phyloP scores from a whole-genome alignment of 2,888 invertebrate genomes.

The Maniola hyperantus region DNA sequence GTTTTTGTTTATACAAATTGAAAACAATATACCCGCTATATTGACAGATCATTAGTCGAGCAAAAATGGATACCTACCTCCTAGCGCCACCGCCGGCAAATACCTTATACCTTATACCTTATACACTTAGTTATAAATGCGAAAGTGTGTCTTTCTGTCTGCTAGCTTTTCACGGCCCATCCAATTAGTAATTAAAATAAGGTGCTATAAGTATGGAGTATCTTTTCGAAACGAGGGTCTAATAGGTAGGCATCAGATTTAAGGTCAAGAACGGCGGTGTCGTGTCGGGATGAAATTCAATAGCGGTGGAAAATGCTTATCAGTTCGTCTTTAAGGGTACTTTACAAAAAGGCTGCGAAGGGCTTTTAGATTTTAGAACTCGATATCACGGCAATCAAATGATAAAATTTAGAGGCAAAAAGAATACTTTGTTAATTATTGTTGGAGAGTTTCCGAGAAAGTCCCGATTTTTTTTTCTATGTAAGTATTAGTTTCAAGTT shows the following conservation, averaged over 20 bases:
- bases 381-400: constrained; percentile 27
- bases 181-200: not conserved
- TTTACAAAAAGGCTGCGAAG: constrained; percentile 29
- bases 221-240: constrained; percentile 7
- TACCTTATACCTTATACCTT: too few species aligned
- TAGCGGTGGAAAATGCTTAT: constrained; percentile 27
- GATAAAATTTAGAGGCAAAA: not conserved
- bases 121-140: too few species aligned
- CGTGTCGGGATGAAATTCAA: constrained; percentile 27
- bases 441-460: not conserved
- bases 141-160: too few species aligned
- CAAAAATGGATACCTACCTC: too few species aligned
- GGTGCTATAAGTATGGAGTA: not conserved
- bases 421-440: not conserved
- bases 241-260: constrained; percentile 14
- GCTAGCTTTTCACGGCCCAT: too few species aligned
- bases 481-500: too few species aligned
- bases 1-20: too few species aligned
- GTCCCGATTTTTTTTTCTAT: not conserved
- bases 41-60: too few species aligned
- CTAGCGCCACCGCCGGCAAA: too few species aligned
- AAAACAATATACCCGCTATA: too few species aligned
- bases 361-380: constrained; percentile 29
- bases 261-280: constrained; percentile 23
- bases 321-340: constrained; percentile 23